Conservation (phyloP, 2,888 invertebrate species). For the Eupithecia tripunctaria region DNA sequence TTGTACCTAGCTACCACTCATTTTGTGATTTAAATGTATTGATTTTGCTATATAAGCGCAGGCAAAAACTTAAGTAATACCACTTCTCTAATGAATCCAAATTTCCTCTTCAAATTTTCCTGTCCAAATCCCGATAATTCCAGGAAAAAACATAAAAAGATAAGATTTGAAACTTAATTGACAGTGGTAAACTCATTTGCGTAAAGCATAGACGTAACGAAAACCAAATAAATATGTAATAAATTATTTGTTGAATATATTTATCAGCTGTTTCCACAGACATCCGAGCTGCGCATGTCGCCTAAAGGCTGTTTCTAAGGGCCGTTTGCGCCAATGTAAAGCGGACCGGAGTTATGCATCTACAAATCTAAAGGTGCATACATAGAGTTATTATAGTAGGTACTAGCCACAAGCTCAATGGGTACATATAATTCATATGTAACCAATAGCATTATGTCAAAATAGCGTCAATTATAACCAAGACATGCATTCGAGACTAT, state of each 20-base stretch:
- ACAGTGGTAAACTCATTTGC: neutral
- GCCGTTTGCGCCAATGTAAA: no score
- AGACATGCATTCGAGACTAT: neutral
- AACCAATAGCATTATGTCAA: neutral
- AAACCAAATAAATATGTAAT: neutral
- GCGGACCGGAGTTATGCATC: neutral
- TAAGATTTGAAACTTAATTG: neutral
- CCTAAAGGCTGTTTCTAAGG: no score
- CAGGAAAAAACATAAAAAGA: neutral
- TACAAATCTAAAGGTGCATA: no score
- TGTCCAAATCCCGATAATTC: neutral
- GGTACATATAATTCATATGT: no score
- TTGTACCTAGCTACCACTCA: constrained; percentile 26
- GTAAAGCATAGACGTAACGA: neutral
- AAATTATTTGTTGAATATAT: no score
- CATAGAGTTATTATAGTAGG: no score
- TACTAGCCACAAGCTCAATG: no score
- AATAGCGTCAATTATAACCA: neutral
- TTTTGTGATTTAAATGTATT: neutral
- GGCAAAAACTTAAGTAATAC: neutral
- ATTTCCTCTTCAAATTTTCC: neutral
- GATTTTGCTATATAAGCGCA: constrained; percentile 3
- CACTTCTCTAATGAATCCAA: neutral
- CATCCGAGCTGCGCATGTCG: no score
- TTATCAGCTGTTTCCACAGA: no score